phyloP scores from a whole-genome alignment of 2,797 vertebrate species.

The Zalophus californianus region DNA sequence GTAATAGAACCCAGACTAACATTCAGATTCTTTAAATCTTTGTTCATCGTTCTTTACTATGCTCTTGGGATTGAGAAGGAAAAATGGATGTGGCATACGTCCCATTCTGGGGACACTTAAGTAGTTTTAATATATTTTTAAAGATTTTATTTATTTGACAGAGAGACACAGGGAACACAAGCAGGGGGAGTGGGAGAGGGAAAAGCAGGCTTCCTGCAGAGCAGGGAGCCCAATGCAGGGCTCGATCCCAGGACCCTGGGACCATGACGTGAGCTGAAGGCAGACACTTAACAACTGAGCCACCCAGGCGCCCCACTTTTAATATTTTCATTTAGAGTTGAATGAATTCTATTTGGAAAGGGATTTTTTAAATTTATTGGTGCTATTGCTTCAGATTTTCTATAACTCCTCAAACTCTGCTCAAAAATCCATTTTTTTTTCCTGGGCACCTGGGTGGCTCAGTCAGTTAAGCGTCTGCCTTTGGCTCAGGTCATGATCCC shows the following conservation, averaged over 20 bases:
- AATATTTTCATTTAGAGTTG: neutral
- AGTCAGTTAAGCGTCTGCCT: no score
- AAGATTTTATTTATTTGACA: no score
- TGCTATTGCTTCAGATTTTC: slow-evolving; percentile 6
- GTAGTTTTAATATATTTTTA: neutral
- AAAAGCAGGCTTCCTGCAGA: no score
- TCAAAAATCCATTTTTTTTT: neutral
- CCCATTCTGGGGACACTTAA: neutral
- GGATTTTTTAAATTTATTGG: neutral
- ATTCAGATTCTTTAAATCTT: neutral
- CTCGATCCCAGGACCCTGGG: no score
- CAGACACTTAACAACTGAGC: no score
- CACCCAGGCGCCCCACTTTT: neutral
- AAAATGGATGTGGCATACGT: neutral
- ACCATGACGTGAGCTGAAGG: no score
- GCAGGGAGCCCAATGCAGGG: no score
- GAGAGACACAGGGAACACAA: no score
- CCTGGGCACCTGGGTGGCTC: no score
- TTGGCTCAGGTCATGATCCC: no score
- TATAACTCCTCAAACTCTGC: neutral
- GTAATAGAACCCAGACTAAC: neutral
- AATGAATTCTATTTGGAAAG: neutral
- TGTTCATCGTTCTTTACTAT: neutral
- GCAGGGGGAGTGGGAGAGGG: no score
- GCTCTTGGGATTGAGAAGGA: neutral